These are phyloP conservation scores for Spisula solida DNA, from an alignment of 2,888 invertebrate genomes.

Conservation along the genomic window DNA sequence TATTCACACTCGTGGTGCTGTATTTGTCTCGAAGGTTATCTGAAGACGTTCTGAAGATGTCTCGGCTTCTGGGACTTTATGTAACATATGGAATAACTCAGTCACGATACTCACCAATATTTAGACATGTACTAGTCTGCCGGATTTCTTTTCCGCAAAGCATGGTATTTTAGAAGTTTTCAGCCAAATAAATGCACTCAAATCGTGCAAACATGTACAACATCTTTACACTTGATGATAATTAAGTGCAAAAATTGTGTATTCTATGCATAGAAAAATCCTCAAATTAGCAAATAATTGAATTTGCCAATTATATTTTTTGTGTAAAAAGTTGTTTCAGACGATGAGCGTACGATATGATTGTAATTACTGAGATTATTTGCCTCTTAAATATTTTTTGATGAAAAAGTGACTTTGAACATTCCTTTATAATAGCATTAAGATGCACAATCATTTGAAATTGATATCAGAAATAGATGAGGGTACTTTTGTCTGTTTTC, in stretches of 20 bases:
- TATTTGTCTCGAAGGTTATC: constrained; percentile 15
- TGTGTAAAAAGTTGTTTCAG: background rate
- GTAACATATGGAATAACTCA: constrained; percentile 2
- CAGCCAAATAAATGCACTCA: background rate
- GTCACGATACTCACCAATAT: background rate
- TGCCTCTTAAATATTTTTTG: background rate
- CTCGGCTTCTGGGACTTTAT: constrained; percentile 21
- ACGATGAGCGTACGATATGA: background rate
- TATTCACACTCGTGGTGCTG: background rate
- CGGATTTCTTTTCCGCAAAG: background rate
- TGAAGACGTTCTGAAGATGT: background rate
- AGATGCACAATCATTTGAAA: too few relatives aligned
- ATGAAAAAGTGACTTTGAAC: background rate
- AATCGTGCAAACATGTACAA: constrained; percentile 4
- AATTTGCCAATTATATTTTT: background rate
- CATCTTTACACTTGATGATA: background rate
- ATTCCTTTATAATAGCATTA: too few relatives aligned
- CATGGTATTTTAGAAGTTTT: background rate
- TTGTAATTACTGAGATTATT: background rate
- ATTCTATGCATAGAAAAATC: background rate
- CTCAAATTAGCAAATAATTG: background rate
- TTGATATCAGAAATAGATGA: too few relatives aligned
- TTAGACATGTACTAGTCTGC: background rate
- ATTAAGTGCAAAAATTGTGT: too few relatives aligned
- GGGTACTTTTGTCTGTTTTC: too few relatives aligned